These are phyloP conservation scores for Phaenicophaeus curvirostris DNA, from an alignment of 2,797 vertebrate genomes.

Conservation along the genomic window DNA sequence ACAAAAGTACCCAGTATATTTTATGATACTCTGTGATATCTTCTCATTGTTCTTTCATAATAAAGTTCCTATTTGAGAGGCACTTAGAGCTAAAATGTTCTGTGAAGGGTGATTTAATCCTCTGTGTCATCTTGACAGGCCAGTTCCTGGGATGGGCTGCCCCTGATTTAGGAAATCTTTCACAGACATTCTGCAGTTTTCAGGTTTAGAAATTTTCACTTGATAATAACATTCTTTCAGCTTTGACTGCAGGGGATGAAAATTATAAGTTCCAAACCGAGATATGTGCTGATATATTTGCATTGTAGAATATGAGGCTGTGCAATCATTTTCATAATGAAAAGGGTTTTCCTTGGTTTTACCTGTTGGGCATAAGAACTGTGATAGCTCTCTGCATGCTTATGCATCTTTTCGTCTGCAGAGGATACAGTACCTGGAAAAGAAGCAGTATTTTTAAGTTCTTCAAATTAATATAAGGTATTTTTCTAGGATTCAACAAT, in stretches of 20 bases:
- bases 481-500: background rate
- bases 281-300: conserved; percentile 61
- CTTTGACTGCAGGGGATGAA: conserved; percentile 51
- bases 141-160: conserved; percentile 44
- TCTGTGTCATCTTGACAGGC: conserved; percentile 4
- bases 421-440: conserved; percentile 63
- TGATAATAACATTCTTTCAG: conserved; percentile 72
- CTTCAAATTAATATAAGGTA: background rate
- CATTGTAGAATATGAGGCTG: conserved; percentile 66
- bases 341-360: conserved; percentile 46
- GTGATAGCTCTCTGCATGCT: conserved; percentile 57
- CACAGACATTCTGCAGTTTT: conserved; percentile 47
- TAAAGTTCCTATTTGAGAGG: conserved; percentile 78
- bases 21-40: background rate
- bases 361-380: conserved; percentile 64
- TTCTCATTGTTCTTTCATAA: conserved; percentile 71
- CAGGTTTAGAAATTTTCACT: conserved; percentile 55
- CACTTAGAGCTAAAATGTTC: conserved; percentile 60
- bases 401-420: conserved; percentile 60
- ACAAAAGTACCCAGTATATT: background rate
- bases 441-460: background rate
- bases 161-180: conserved; percentile 70
- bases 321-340: conserved; percentile 69
- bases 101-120: conserved; percentile 58
- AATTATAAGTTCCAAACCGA: conserved; percentile 31